Base-by-base conservation (phyloP, 2,113 vertebrate species). In the Phaethornis superciliosus region DNA sequence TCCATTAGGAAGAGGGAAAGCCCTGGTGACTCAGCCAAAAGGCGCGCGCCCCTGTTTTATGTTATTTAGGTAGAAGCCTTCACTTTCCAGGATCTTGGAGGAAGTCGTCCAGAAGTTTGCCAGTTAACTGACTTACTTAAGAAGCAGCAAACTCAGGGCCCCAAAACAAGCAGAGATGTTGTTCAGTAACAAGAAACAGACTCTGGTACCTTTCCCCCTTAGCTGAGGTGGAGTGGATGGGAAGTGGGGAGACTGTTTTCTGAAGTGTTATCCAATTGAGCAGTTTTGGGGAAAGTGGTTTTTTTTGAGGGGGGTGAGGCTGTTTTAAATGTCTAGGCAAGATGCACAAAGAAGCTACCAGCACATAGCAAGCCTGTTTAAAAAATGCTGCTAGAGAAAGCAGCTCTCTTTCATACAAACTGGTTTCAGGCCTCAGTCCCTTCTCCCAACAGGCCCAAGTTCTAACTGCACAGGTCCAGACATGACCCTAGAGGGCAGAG, bases 401-500 rank as follows among this genome's bases (percentile, higher is more conserved):
- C 97, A 96, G 95, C 95, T 92, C 59, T 97, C 94, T 97, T 97
- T 96, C 88, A 92, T 94, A 96, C 26, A 96, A 97, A 96, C 75
- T 96, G 88, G 96, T 98, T 97, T 97, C 96, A 97, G 97, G 97
- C 96, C 96, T 97, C 96, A 96, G 95, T 97, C 97, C 97, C 96
- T 97, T 98, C 97, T 98, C 98, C 98, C 96, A 97, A 98, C 98
- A 99, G 98, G 98, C 98, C 98, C 98, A 98, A 98, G 98, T 97
- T 98, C 98, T 99, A 98, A 97, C 97, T 97, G 98, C 98, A 98
- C 98, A 98, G 98, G 98, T 98, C 98, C 98, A 99, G 99, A 99
- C 99, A 98, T 98, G 99, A 99, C 98, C 98, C 98, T 98, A 98
- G 97, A 98, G 98, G 98, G 98, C 97, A 98, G 98, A 98, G 98